Conservation (phyloP, 1,140 invertebrate species). For the Piezodorus guildinii region DNA sequence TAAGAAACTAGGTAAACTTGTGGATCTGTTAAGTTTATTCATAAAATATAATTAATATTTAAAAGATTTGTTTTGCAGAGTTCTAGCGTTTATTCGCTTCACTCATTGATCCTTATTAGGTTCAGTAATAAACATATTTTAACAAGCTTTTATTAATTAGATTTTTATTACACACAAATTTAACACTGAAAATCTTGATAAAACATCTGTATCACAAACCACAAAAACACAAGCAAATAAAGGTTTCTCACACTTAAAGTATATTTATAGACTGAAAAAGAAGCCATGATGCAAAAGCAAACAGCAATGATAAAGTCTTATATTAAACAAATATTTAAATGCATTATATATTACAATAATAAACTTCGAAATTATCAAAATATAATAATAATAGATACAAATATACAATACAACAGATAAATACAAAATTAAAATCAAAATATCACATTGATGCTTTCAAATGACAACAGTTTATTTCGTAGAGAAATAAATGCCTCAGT, state of each 20-base stretch:
- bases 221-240: conserved; percentile 12
- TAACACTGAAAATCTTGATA: conserved; percentile 10
- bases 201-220: conserved; percentile 20
- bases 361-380: conserved; percentile 15
- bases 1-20: too few species aligned
- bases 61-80: too few species aligned
- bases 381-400: conserved; percentile 10
- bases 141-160: conserved; percentile 19
- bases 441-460: conserved; percentile 2
- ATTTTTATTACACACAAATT: conserved; percentile 17
- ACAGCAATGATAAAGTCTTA: background rate
- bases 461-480: conserved; percentile 3
- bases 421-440: conserved; percentile 18
- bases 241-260: background rate
- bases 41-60: too few species aligned
- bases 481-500: background rate
- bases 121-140: background rate
- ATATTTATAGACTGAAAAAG: conserved; percentile 11
- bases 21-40: too few species aligned
- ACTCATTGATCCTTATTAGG: too few species aligned
- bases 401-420: conserved; percentile 11
- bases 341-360: conserved; percentile 13
- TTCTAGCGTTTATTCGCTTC: too few species aligned
- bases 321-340: conserved; percentile 8
- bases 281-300: conserved; percentile 17